Evolutionary conservation across 2,797 vertebrate species (phyloP).

Genomic region (Chloroceryle amazona): DNA sequence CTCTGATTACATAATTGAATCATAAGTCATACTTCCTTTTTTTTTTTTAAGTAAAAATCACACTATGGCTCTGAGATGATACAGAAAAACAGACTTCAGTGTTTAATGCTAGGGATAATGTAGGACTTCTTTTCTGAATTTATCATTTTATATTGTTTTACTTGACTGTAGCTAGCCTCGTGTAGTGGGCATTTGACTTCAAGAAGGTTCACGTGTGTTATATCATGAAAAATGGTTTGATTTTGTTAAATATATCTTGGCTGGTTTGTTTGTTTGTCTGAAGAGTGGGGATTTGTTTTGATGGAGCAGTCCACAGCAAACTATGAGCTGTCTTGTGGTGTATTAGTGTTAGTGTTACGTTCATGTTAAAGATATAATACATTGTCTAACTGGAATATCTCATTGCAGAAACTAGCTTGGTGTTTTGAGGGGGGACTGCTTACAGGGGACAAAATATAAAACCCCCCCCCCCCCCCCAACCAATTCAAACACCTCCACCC

Average conservation of each 20-base stretch:
- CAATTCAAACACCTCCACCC: background rate
- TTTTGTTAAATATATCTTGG: background rate
- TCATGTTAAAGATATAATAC: background rate
- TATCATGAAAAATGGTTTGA: background rate
- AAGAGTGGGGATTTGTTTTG: background rate
- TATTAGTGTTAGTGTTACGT: background rate
- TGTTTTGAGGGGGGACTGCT: background rate
- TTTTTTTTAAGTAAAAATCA: background rate
- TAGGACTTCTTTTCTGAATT: background rate
- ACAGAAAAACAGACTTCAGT: background rate
- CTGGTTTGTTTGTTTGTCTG: background rate
- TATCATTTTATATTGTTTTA: background rate
- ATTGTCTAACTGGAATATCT: background rate
- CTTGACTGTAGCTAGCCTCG: background rate
- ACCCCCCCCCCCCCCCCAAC: accelerated
- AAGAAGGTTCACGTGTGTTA: background rate
- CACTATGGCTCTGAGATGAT: background rate
- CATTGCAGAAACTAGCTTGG: background rate
- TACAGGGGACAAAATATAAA: background rate
- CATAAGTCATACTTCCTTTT: background rate
- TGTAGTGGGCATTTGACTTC: background rate
- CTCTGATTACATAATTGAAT: background rate
- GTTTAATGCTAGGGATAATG: background rate
- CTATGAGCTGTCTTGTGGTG: background rate
- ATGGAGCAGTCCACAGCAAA: background rate